Evolutionary conservation across 2,113 vertebrate species (phyloP).

Genomic region (Serinus canaria): DNA sequence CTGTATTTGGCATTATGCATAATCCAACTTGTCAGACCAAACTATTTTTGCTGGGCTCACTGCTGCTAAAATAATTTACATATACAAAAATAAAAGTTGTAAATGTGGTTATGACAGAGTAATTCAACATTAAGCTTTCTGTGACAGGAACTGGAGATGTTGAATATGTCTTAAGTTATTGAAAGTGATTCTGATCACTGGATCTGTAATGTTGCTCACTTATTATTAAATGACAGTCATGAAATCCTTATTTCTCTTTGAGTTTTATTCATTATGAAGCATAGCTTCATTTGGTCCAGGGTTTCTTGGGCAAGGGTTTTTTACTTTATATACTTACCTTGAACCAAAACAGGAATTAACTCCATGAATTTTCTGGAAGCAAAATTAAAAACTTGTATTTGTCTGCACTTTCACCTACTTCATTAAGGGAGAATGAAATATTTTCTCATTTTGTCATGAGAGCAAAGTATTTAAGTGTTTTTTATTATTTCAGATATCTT

Average conservation of each 20-base stretch:
- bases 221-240: neutral
- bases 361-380: neutral
- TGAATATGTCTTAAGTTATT: neutral
- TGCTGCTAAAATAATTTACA: conserved; percentile 13
- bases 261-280: neutral
- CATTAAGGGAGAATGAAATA: neutral
- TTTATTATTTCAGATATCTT: conserved; percentile 20
- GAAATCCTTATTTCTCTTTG: neutral
- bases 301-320: neutral
- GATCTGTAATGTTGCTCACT: neutral
- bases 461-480: neutral
- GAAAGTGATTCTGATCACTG: neutral
- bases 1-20: neutral
- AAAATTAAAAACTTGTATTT: neutral
- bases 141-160: neutral
- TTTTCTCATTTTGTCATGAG: neutral
- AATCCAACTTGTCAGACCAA: neutral
- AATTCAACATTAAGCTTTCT: conserved; percentile 14
- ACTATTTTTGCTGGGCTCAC: neutral
- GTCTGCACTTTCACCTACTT: neutral
- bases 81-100: neutral
- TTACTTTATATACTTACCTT: neutral
- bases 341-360: neutral
- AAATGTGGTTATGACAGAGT: neutral
- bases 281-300: neutral